These are phyloP conservation scores for Steinernema hermaphroditum DNA, from an alignment of 2,888 invertebrate species.

Conservation along the genomic window DNA sequence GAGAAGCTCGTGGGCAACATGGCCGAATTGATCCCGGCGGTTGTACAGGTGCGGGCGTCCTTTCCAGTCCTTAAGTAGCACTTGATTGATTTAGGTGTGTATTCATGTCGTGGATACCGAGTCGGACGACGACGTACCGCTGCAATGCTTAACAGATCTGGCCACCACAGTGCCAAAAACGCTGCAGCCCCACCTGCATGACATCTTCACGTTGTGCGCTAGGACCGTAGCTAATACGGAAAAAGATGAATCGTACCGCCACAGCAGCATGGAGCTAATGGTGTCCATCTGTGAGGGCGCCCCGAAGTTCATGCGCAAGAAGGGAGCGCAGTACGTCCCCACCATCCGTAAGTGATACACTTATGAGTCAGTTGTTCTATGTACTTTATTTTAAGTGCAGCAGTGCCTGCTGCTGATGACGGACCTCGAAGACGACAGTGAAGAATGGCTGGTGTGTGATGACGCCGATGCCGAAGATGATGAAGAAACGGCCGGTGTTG, in stretches of 20 bases:
- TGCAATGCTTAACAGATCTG: conserved; percentile 90
- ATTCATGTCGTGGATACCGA: conserved; percentile 81
- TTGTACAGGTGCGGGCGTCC: conserved; percentile 66
- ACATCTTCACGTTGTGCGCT: conserved; percentile 80
- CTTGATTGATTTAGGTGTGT: conserved; percentile 71
- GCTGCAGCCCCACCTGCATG: conserved; percentile 81
- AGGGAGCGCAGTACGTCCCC: conserved; percentile 81
- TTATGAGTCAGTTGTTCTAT: conserved; percentile 32
- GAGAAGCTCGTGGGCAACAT: conserved; percentile 85
- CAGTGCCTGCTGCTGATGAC: conserved; percentile 90
- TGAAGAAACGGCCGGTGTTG: conserved; percentile 87
- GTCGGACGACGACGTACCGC: conserved; percentile 79
- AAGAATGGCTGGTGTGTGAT: conserved; percentile 83
- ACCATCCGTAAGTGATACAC: conserved; percentile 67
- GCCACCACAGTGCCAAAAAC: conserved; percentile 91
- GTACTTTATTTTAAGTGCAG: conserved; percentile 72
- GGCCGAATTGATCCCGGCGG: conserved; percentile 77
- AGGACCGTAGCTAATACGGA: conserved; percentile 64
- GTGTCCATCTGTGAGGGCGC: conserved; percentile 86
- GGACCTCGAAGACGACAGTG: conserved; percentile 87
- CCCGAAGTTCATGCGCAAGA: conserved; percentile 92
- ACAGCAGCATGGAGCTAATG: conserved; percentile 85
- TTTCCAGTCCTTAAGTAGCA: neutral
- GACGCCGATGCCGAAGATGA: conserved; percentile 80
- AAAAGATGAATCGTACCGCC: conserved; percentile 76